Evolutionary conservation across 2,113 vertebrate species (phyloP).

Genomic region (Plestiodon gilberti): DNA sequence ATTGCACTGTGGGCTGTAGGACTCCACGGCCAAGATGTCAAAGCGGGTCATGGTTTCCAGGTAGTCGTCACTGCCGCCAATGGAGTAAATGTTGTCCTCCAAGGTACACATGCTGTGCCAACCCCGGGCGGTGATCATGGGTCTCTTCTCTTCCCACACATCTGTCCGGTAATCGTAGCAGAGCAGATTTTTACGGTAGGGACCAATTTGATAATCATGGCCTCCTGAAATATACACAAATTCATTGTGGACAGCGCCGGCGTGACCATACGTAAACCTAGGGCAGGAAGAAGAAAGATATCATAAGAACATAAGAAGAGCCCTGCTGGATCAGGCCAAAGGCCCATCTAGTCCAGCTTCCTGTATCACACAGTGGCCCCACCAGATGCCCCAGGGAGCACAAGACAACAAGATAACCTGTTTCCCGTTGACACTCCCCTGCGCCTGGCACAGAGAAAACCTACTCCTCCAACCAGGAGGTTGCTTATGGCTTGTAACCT

Average conservation of each 20-base stretch:
- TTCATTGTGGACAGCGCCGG: conserved; percentile 86
- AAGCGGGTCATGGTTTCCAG: conserved; percentile 91
- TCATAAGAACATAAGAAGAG: no score
- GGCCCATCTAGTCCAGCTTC: no score
- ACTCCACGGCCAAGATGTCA: conserved; percentile 91
- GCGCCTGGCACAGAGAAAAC: no score
- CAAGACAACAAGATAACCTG: no score
- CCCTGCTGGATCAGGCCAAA: no score
- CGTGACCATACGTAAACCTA: conserved; percentile 93
- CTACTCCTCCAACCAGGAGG: no score
- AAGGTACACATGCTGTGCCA: conserved; percentile 98
- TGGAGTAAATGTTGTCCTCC: conserved; percentile 86
- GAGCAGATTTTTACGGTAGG: conserved; percentile 90
- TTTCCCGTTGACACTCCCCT: no score
- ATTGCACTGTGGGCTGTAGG: conserved; percentile 84
- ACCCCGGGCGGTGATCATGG: conserved; percentile 88
- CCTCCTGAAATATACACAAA: conserved; percentile 93
- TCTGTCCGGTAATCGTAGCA: conserved; percentile 85
- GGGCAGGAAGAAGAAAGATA: background rate
- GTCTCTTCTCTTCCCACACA: conserved; percentile 85
- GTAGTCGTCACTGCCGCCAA: conserved; percentile 92
- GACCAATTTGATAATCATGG: conserved; percentile 93
- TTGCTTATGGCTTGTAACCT: no score
- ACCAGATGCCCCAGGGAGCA: no score
- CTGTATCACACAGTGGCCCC: no score